These are phyloP conservation scores for Pristionchus maxplancki DNA, from an alignment of 2,888 invertebrate genomes.

Conservation along the genomic window DNA sequence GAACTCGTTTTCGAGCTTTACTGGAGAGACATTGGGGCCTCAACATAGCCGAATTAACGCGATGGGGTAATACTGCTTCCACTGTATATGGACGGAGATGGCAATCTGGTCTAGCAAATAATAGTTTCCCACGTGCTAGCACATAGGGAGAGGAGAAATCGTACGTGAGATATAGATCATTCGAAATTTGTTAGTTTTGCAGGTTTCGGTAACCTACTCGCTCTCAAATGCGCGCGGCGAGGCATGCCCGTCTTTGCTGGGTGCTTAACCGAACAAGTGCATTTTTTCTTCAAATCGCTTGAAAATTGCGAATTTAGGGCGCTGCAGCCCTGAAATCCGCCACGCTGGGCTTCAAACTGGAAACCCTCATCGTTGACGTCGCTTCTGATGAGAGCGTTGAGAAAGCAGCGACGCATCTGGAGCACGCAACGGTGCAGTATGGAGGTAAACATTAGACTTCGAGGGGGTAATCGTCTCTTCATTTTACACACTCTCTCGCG, in stretches of 20 bases:
- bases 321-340: neutral
- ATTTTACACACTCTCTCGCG: too few relatives aligned
- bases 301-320: neutral
- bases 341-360: neutral
- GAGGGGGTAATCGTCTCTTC: too few relatives aligned
- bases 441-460: neutral
- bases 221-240: slow-evolving; percentile 60
- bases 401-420: neutral
- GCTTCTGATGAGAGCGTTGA: neutral
- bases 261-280: slow-evolving; percentile 63
- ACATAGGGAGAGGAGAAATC: too few relatives aligned
- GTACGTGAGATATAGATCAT: too few relatives aligned
- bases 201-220: slow-evolving; percentile 70
- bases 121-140: too few relatives aligned
- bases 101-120: too few relatives aligned
- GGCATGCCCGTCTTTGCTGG: slow-evolving; percentile 72
- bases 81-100: too few relatives aligned
- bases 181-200: too few relatives aligned
- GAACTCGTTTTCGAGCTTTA: too few relatives aligned
- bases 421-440: neutral
- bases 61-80: too few relatives aligned
- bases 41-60: too few relatives aligned
- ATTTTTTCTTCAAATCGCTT: slow-evolving; percentile 46
- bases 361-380: neutral
- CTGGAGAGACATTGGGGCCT: too few relatives aligned